Base-by-base conservation (phyloP, 2,888 invertebrate genomes). In the Lordiphosa andalusiaca region DNA sequence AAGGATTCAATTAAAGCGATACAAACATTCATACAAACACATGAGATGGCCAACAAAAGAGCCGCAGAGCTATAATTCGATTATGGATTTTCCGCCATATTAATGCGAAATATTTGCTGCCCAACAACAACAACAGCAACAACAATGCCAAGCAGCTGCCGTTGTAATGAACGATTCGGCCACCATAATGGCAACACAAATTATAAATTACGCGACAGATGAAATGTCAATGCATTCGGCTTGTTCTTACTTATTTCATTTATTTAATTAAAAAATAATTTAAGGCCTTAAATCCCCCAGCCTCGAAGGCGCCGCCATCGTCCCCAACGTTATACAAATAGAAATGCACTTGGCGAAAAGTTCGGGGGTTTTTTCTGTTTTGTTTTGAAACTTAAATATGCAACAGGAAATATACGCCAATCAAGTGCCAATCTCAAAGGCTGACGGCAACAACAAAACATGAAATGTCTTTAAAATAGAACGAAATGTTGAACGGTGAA, bases 331-430 rank as follows among this genome's bases (percentile, higher is more conserved):
- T 78, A 84, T 77, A 82, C 77, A 84, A 84, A 84, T 77, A 77
- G 84, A 84, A 78, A 71, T 78, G 80, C 84, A 82, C 58, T 77
- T 84, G 73, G 60, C 37, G 62, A 56, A 51, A 50, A 35, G 49
- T 13, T 44, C n/a, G n/a, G 19, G 52, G 69, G 13, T 30, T 44
- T 30, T 30, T 30, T 30, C 1, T 4, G 4, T 23, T 23, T 23
- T 25, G 25, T 25, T 25, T 25, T 62, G 58, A 75, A 76, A 81
- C 75, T 86, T 85, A 87, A 87, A 84, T 87, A 87, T 86, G 75
- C 86, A 87, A 83, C 86, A 84, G 88, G 86, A 86, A 87, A 85
- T 86, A 77, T 84, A 84, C 82, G 88, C 86, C 86, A 86, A 87
- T 86, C 86, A 86, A 86, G 75, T 84, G 86, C 86, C 86, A 87